Base-by-base conservation (phyloP, 92 coral and sea anemone genomes). In the Parazoanthus swiftii region DNA sequence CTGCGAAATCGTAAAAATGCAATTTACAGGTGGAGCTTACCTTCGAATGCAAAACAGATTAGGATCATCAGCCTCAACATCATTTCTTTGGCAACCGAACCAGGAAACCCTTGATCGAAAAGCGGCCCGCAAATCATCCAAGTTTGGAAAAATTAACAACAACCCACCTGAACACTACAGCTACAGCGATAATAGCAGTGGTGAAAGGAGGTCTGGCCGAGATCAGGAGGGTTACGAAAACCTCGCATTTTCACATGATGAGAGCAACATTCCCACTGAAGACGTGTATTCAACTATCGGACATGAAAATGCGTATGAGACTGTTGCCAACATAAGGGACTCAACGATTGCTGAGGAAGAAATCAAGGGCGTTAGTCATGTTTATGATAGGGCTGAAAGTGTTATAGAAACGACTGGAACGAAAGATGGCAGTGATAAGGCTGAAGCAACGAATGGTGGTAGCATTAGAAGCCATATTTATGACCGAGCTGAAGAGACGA, bases 231-330 rank as follows among this genome's bases (percentile, higher is more conserved):
- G 79, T 18, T 84, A 71, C 25, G 87, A 26, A 51, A 70, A 33
- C 66, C 20, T 71, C 71, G 66, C 78, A 46, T 33, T 84, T 71
- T 70, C 79, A 15, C 23, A 18, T 3, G 87, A 84, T 6, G 42
- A 14, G 8, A 48, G 13, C 1, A 68, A 43, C 16, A 8, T 14
- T 18, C n/a, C 54, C 0, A 14, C 13, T 0, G 78, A 71, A 8
- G 36, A 50, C 25, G 29, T 79, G 14, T 84, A 84, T 35, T 84
- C 87, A n/a, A 84, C 78, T 6, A 71, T 26, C 10, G 66, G 42
- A 44, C 68, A 20, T 71, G 78, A 84, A 18, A 84, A 84, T 26
- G 35, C 87, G 1, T 84, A 84, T 7, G 79, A 84, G 13, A 21
- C 68, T 9, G 48, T 84, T 20, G 11, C 38, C 1, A 72, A 71